phyloP scores from a whole-genome alignment of 2,888 invertebrate genomes.

The Pristionchus entomophagus region DNA sequence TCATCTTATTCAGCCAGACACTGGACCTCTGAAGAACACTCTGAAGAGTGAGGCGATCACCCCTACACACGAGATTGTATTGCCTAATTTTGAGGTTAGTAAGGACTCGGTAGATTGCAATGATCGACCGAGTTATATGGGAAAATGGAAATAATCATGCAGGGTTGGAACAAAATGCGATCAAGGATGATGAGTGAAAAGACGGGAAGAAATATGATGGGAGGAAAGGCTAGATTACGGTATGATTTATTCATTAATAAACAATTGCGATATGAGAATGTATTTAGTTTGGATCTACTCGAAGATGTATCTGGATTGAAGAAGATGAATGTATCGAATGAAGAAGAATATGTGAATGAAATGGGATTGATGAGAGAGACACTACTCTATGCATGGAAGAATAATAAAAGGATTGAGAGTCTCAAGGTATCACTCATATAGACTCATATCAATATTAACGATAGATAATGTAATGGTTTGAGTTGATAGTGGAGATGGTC shows the following conservation, averaged over 20 bases:
- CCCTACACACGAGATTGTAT: slow-evolving; percentile 2
- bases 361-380: slow-evolving; percentile 93
- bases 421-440: slow-evolving; percentile 55
- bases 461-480: too few relatives aligned
- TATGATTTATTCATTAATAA: not conserved
- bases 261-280: not conserved
- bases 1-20: not conserved
- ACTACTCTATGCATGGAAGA: slow-evolving; percentile 91
- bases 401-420: slow-evolving; percentile 85
- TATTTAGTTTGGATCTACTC: slow-evolving; percentile 32
- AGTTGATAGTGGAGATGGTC: slow-evolving; percentile 54
- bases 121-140: not conserved
- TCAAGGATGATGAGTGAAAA: slow-evolving; percentile 25
- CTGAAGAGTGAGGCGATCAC: slow-evolving; percentile 32
- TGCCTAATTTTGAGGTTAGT: slow-evolving; percentile 40
- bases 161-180: slow-evolving; percentile 33
- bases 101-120: too few relatives aligned
- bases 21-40: slow-evolving; percentile 27
- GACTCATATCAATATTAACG: not conserved
- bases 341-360: slow-evolving; percentile 84
- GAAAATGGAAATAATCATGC: not conserved
- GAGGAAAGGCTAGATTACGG: slow-evolving; percentile 40
- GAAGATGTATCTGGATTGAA: slow-evolving; percentile 34
- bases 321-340: slow-evolving; percentile 32
- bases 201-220: slow-evolving; percentile 18